These are phyloP conservation scores for Morpho helenor DNA, from an alignment of 2,888 invertebrate genomes.

Conservation along the genomic window DNA sequence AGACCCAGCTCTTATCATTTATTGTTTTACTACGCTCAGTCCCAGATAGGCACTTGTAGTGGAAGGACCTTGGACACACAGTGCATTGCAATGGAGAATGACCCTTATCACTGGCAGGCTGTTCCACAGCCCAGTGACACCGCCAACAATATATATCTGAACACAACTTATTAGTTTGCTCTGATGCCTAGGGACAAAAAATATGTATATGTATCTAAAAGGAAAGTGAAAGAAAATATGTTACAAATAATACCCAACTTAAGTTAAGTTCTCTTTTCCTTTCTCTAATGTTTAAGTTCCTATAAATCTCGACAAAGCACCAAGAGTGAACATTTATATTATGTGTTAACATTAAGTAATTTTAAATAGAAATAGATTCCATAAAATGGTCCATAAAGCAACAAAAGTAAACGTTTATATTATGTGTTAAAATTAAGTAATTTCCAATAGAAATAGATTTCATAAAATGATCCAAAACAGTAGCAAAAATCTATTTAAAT, in stretches of 20 bases:
- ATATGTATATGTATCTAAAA: not conserved
- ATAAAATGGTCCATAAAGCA: too few relatives aligned
- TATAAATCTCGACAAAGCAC: too few relatives aligned
- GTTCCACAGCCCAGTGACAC: conserved; percentile 87
- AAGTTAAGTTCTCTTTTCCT: too few relatives aligned
- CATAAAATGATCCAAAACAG: too few relatives aligned
- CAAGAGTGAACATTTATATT: too few relatives aligned
- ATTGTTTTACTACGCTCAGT: conserved; percentile 66
- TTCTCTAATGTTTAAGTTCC: too few relatives aligned
- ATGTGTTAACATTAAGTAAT: too few relatives aligned
- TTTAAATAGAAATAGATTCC: too few relatives aligned
- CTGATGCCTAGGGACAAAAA: conserved; percentile 33
- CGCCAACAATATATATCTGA: conserved; percentile 94
- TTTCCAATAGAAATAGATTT: too few relatives aligned
- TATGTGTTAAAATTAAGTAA: too few relatives aligned
- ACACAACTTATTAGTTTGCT: conserved; percentile 47
- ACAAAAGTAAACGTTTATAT: too few relatives aligned
- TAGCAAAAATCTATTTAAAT: too few relatives aligned
- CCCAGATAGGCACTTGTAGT: conserved; percentile 85
- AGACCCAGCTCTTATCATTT: conserved; percentile 83
- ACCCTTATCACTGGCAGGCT: conserved; percentile 53
- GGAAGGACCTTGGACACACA: conserved; percentile 91
- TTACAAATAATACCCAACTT: not conserved
- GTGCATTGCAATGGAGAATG: conserved; percentile 81
- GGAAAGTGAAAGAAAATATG: conserved; percentile 8